Evolutionary conservation across 2,113 vertebrate genomes (phyloP).

Genomic region (Larimichthys crocea): DNA sequence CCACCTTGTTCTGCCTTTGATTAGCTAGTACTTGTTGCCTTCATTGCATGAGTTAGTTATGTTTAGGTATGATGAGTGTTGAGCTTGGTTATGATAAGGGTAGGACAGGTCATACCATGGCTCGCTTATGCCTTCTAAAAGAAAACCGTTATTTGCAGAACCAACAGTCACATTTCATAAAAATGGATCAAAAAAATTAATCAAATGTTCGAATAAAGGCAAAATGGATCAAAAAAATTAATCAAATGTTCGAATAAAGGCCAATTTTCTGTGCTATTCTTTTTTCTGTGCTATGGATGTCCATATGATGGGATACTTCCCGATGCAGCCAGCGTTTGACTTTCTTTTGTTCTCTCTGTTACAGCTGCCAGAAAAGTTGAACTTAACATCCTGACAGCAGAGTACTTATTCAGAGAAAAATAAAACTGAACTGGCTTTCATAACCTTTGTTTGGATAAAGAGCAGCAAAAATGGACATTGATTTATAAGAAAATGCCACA

Average conservation of each 20-base stretch:
- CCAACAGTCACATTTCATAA: no score
- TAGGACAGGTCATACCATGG: no score
- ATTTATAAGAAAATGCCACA: constrained; percentile 35
- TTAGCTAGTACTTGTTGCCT: no score
- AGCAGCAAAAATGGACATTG: constrained; percentile 28
- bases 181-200: no score
- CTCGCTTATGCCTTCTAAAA: background rate
- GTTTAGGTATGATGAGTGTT: no score
- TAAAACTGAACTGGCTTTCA: background rate
- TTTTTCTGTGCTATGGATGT: background rate
- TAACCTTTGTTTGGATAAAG: background rate
- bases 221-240: no score
- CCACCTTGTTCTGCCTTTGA: background rate
- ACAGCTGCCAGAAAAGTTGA: background rate
- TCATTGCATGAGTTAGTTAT: no score
- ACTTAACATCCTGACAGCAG: background rate
- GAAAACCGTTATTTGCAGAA: background rate
- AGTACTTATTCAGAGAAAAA: constrained; percentile 1
- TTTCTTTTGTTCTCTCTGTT: background rate
- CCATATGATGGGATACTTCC: background rate
- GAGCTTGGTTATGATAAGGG: no score
- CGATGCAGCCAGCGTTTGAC: background rate
- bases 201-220: no score
- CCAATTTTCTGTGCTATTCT: background rate
- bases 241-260: no score